These are phyloP conservation scores for Pyrrhosoma nymphula DNA, from an alignment of 2,888 invertebrate genomes.

Conservation along the genomic window DNA sequence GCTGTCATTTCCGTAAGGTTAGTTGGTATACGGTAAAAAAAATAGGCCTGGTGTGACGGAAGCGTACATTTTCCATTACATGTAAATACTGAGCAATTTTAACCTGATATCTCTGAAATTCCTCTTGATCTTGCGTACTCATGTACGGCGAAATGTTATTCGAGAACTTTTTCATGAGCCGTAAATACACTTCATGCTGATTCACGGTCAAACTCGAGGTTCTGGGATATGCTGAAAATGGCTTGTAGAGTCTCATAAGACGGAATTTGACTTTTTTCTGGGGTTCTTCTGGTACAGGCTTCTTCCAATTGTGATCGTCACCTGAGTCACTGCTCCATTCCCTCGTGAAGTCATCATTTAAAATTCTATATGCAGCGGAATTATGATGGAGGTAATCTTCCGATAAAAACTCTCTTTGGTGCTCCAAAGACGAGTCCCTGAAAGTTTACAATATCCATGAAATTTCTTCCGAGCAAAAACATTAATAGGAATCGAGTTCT, in stretches of 20 bases:
- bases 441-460: neutral
- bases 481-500: neutral
- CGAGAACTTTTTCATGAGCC: conserved; percentile 32
- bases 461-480: neutral
- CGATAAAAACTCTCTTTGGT: neutral
- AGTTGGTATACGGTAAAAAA: no score
- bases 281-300: no score
- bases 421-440: neutral
- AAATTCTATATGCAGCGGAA: conserved; percentile 38
- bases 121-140: neutral
- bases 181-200: neutral
- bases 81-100: neutral
- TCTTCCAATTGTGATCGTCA: neutral
- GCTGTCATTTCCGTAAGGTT: no score
- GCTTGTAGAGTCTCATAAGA: neutral
- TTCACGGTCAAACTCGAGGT: neutral
- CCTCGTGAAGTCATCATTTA: neutral
- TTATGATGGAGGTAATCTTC: neutral
- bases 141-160: neutral
- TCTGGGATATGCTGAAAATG: neutral
- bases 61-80: no score
- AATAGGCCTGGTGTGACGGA: no score
- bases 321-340: conserved; percentile 43
- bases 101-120: conserved; percentile 25
- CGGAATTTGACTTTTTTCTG: neutral